Conservation (phyloP, 1,140 invertebrate species). For the Leptopilina boulardi region DNA sequence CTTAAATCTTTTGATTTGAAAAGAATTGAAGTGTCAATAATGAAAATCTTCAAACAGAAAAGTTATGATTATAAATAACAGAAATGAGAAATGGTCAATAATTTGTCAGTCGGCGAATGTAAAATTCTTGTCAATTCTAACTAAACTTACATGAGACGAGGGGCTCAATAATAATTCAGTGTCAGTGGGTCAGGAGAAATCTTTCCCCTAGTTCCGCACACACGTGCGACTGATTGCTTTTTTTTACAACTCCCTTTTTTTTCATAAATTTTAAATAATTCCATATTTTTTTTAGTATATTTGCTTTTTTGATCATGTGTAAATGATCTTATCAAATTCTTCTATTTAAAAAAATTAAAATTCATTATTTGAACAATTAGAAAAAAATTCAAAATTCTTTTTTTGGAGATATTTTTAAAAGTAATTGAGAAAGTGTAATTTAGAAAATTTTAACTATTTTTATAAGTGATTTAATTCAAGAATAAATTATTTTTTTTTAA, state of each 20-base stretch:
- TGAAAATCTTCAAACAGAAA: background rate
- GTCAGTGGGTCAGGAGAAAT: slow-evolving; percentile 75
- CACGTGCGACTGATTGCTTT: slow-evolving; percentile 47
- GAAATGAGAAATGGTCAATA: slow-evolving; percentile 21
- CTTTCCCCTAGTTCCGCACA: slow-evolving; percentile 54
- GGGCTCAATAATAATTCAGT: slow-evolving; percentile 63
- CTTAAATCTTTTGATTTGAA: background rate
- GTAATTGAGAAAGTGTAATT: no score
- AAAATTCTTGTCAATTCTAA: slow-evolving; percentile 8
- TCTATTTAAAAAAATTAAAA: background rate
- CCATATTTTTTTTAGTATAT: background rate
- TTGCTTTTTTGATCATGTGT: background rate
- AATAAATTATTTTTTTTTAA: no score
- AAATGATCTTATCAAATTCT: background rate
- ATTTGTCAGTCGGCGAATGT: slow-evolving; percentile 16
- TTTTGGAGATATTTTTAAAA: no score
- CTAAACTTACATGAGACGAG: slow-evolving; percentile 38
- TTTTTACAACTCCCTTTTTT: background rate
- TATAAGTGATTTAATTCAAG: no score
- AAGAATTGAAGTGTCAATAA: background rate
- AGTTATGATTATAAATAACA: background rate
- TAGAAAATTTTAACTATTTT: no score
- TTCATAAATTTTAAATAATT: background rate
- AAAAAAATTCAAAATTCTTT: no score
- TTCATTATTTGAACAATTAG: no score